Evolutionary conservation across 2,797 vertebrate species (phyloP).

Genomic region (Pangasius krempfi): DNA sequence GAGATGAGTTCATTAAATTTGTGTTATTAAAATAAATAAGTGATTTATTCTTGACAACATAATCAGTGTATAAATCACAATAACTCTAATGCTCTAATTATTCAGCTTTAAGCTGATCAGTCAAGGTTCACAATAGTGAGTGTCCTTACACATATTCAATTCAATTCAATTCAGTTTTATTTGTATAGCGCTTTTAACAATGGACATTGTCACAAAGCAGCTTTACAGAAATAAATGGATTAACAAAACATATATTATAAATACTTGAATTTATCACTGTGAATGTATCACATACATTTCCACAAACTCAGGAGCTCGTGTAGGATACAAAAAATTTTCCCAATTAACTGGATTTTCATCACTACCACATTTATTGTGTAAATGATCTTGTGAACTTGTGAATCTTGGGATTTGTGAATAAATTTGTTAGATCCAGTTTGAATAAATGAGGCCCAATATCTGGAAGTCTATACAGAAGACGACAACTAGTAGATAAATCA

Average conservation of each 20-base stretch:
- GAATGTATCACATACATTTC: conserved; percentile 3
- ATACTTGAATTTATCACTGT: too few relatives aligned
- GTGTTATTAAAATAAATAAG: background rate
- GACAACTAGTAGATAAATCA: background rate
- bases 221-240: too few relatives aligned
- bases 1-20: background rate
- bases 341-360: background rate
- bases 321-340: background rate
- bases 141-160: background rate
- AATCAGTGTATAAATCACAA: background rate
- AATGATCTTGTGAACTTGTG: background rate
- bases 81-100: background rate
- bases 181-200: too few relatives aligned
- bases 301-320: background rate
- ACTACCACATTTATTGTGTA: background rate
- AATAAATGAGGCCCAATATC: background rate
- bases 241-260: too few relatives aligned
- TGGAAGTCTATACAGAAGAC: background rate
- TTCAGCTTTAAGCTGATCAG: background rate
- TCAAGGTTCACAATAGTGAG: background rate
- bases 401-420: background rate
- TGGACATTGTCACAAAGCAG: too few relatives aligned
- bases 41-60: background rate
- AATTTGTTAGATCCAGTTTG: background rate
- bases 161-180: too few relatives aligned